Conservation (phyloP, 1,140 invertebrate species). For the Apocrypta bakeri region DNA sequence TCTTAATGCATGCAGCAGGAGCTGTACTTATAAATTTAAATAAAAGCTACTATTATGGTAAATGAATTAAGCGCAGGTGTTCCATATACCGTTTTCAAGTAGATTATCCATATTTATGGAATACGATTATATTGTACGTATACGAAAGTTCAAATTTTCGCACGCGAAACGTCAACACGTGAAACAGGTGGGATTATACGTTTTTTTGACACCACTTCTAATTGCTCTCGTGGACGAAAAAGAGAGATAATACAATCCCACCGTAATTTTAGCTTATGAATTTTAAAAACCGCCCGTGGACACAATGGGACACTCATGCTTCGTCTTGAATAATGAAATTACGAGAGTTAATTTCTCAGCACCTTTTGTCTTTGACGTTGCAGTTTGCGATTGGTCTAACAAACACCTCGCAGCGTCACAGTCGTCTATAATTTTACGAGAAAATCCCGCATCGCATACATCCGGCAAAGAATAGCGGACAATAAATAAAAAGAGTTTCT, state of each 20-base stretch:
- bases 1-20: too few relatives aligned
- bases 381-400: too few relatives aligned
- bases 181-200: background rate
- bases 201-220: background rate
- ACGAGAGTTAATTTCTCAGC: background rate
- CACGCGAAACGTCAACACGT: background rate
- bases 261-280: background rate
- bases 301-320: slow-evolving; percentile 8
- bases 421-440: too few relatives aligned
- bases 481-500: slow-evolving; percentile 23
- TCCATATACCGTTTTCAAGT: background rate
- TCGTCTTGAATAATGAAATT: slow-evolving; percentile 17
- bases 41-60: background rate
- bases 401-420: too few relatives aligned
- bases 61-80: background rate
- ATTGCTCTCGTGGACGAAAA: background rate
- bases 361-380: background rate
- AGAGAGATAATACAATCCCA: background rate
- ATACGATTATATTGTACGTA: too few relatives aligned
- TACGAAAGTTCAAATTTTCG: background rate
- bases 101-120: too few relatives aligned
- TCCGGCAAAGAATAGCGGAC: background rate
- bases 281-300: background rate
- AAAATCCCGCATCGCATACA: background rate
- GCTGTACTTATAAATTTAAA: background rate